These are phyloP conservation scores for Drosophila parthenogenetica DNA, from an alignment of 2,888 invertebrate genomes.

Conservation along the genomic window DNA sequence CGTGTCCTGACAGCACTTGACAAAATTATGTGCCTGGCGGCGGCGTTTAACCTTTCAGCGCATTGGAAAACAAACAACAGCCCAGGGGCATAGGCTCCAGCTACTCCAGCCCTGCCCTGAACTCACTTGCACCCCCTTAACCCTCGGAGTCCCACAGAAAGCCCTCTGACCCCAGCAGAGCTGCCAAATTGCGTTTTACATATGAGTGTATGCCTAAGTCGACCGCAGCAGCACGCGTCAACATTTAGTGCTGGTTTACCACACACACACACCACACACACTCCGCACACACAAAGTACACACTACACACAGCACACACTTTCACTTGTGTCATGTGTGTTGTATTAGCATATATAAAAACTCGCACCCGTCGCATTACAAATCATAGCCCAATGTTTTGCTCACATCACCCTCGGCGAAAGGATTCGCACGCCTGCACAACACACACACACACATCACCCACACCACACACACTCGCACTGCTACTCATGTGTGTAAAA, in stretches of 20 bases:
- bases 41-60: conserved; percentile 76
- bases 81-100: conserved; percentile 20
- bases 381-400: conserved; percentile 46
- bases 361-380: conserved; percentile 66
- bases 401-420: conserved; percentile 53
- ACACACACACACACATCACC: conserved; percentile 17
- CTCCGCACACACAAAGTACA: conserved; percentile 15
- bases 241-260: conserved; percentile 70
- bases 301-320: background rate
- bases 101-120: background rate
- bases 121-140: background rate
- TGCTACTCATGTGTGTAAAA: conserved; percentile 55
- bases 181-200: conserved; percentile 15
- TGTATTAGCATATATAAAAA: conserved; percentile 68
- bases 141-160: background rate
- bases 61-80: conserved; percentile 53
- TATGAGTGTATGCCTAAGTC: conserved; percentile 38
- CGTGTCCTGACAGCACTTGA: conserved; percentile 77
- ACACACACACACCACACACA: conserved; percentile 22
- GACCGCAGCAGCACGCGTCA: conserved; percentile 72
- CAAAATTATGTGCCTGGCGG: conserved; percentile 76
- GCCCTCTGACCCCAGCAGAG: conserved; percentile 1
- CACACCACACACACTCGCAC: conserved; percentile 13
- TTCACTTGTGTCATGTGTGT: conserved; percentile 34
- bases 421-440: conserved; percentile 78